A percentile compares a stretch with the other conserved stretches of the same genome.
Conservation (phyloP, 92 coral and sea anemone species). For the Porites evermanni region DNA sequence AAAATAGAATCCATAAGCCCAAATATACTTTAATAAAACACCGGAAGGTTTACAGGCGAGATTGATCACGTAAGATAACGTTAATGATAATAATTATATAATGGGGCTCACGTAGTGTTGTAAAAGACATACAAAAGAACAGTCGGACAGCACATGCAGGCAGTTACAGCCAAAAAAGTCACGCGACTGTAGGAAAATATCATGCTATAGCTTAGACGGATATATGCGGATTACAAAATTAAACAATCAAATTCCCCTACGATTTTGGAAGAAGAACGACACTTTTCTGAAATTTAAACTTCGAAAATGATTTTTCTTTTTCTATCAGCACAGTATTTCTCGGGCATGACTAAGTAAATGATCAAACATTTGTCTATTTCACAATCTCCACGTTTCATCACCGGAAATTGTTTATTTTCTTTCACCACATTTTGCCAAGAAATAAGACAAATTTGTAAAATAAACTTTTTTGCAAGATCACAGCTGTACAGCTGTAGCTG, state of each 20-base stretch:
- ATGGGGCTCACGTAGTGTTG: constrained; percentile 9
- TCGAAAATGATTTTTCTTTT: not conserved
- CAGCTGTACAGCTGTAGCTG: not conserved
- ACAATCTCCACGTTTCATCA: not conserved
- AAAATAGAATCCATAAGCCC: constrained; percentile 4
- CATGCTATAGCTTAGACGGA: constrained; percentile 17
- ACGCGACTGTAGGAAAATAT: constrained; percentile 11
- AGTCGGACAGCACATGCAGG: not conserved
- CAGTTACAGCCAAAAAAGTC: constrained; percentile 5
- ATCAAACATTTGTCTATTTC: constrained; percentile 14
- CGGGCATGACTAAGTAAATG: constrained; percentile 15
- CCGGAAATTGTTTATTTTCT: constrained; percentile 27
- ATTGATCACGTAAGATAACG: not conserved
- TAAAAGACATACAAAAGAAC: not conserved
- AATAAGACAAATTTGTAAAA: constrained; percentile 8
- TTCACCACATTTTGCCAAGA: constrained; percentile 29
- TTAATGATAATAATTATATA: constrained; percentile 4
- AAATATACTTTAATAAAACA: constrained; percentile 15
- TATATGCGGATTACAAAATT: not conserved
- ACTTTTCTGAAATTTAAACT: too few species aligned
- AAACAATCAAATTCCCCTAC: not conserved
- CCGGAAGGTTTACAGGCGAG: constrained; percentile 26
- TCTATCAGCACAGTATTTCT: not conserved
- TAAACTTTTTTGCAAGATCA: not conserved
- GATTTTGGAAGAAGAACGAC: too few species aligned